Percentiles rank a stretch among this genome's conserved stretches.
Evolutionary conservation across 2,113 vertebrate species (phyloP).

Genomic region (Megaleporinus macrocephalus): DNA sequence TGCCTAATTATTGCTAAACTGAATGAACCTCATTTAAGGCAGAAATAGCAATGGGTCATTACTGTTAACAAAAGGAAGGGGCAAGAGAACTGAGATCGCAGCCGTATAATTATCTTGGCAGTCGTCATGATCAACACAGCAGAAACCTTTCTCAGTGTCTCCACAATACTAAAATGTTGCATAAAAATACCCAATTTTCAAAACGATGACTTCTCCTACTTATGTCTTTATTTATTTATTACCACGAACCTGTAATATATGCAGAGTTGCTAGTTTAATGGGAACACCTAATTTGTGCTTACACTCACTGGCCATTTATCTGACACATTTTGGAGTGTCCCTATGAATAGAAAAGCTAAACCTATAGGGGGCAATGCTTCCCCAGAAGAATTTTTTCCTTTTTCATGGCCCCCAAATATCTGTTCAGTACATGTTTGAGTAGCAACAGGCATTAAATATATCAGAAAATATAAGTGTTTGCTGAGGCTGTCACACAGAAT

Average conservation of each 20-base stretch:
- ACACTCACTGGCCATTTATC: too few relatives aligned
- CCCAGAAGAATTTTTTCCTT: too few relatives aligned
- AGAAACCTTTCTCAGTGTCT: neutral
- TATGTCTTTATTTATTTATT: neutral
- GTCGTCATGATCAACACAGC: constrained; percentile 38
- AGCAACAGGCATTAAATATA: too few relatives aligned
- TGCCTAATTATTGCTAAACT: constrained; percentile 31
- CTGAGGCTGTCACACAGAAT: too few relatives aligned
- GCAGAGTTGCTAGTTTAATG: too few relatives aligned
- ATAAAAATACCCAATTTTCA: neutral
- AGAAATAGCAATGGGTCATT: constrained; percentile 31
- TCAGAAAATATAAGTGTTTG: too few relatives aligned
- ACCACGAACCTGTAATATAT: neutral
- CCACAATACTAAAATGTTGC: neutral
- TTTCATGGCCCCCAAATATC: too few relatives aligned
- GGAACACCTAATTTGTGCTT: too few relatives aligned
- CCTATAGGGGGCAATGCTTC: too few relatives aligned
- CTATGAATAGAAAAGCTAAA: too few relatives aligned
- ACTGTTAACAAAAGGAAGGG: constrained; percentile 18
- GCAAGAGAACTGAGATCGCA: constrained; percentile 51
- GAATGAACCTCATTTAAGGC: constrained; percentile 19
- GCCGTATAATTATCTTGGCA: constrained; percentile 41
- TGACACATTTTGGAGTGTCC: too few relatives aligned
- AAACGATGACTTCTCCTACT: neutral
- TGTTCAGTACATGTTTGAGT: too few relatives aligned